Base-by-base conservation (phyloP, 2,888 invertebrate genomes). In the Pseudococcus longispinus region DNA sequence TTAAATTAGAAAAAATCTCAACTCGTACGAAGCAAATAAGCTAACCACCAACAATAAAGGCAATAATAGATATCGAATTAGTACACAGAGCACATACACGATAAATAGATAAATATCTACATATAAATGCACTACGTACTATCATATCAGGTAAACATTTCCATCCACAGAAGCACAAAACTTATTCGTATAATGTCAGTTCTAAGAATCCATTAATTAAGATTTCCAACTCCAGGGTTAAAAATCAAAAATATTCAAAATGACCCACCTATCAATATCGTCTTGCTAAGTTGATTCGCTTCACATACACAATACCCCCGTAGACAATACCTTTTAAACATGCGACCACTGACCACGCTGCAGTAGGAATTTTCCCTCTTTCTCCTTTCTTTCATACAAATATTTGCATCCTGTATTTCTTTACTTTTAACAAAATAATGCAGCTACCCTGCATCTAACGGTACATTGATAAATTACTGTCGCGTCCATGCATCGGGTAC, bases 121-220 rank as follows among this genome's bases (percentile, higher is more conserved):
- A 46, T 46, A 46, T 46, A 13, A 46, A 6, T 46, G 13, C 11
- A 13, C 44, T 13, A 46, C 15, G 51, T 5, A 46, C 44, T 46
- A 9, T 44, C 44, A 32, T n/a, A 29, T n/a, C 32, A 74, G 74
- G 74, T 74, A 74, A 74, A 74, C 8, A 1, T 8, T 74, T 74
- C n/a, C 51, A 51, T 4, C 6, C 37, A n/a, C n/a, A n/a, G n/a
- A n/a, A n/a, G n/a, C 74, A n/a, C 18, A 37, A 18, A 37, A 74
- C 18, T 3, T 15, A 29, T n/a, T 23, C n/a, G 15, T 42, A 18
- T 42, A 80, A 42, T 37, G 9, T 20, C 32, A 77, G 11, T 80
- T 80, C 42, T 2, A 80, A 2, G 77, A 80, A 80, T 80, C 42
- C 77, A 80, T 80, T 80, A 80, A 80, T 80, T 80, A 80, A 18